Evolutionary conservation across 1,140 invertebrate genomes (phyloP), one percentile per base, ranked within the genome.

Genomic region (Monomorium pharaonis): DNA sequence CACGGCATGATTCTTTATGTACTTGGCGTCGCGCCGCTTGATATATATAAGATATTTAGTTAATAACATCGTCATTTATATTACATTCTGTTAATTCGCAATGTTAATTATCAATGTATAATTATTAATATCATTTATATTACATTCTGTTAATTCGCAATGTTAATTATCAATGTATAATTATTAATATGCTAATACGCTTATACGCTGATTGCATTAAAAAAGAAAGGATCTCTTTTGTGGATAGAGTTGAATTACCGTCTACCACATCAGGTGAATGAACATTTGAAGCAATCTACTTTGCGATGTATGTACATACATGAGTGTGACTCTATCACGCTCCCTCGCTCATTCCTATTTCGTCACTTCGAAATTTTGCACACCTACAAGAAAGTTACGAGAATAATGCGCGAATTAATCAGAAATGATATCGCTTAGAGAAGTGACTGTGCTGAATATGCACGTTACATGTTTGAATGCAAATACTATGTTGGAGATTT

Each of bases 341-440:
- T 33, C 10, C 12, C 62, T 54, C 33, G 3, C 30, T 67, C n/a
- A 12, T 5, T 18, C 5, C 42, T 9, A 44, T 77, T 24, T 30
- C 42, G 42, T 54, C 14, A 37, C 27, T 49, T 33, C 37, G 3
- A 81, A 81, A 81, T 70, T 81, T n/a, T 81, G 44, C 77, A 81
- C 56, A 70, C 5, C 33, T 42, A 21, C 1, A 18, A 37, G 63
- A 70, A 49, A 42, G 27, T 49, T 12, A 33, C 33, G 47, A n/a
- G 49, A 42, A 81, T 81, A 81, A 81, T 67, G 49, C 42, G 33
- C 33, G 33, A 12, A 81, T 81, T 70, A 72, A 24, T 51, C 24
- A 72, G 65, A 72, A 81, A 47, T 44, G 76, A 60, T 18, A 24
- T n/a, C n/a, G 18, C 24, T 42, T 24, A 7, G 33, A 54, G 63